These are phyloP conservation scores for Microcebus griseorufus DNA, from an alignment of 2,113 vertebrate species.

Conservation along the genomic window DNA sequence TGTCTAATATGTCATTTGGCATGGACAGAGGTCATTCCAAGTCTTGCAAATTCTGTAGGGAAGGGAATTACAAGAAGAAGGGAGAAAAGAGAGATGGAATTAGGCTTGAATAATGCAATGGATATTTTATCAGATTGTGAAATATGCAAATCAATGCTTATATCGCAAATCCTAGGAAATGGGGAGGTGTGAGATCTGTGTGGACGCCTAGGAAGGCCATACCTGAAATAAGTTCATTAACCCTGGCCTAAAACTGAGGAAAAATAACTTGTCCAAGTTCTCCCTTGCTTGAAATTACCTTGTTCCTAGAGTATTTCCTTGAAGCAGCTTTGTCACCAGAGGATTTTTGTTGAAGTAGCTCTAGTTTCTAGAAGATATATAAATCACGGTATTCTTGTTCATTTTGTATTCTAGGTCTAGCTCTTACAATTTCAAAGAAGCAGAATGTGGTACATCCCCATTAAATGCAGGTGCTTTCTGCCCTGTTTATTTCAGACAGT, in stretches of 20 bases:
- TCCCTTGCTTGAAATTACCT: not conserved
- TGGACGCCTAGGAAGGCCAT: not conserved
- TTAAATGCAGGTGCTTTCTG: constrained; percentile 70
- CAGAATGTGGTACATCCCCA: constrained; percentile 21
- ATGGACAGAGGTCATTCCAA: not conserved
- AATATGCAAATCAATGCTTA: not conserved
- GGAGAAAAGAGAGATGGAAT: not conserved
- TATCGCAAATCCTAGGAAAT: not conserved
- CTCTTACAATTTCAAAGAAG: constrained; percentile 54
- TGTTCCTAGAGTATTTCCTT: constrained; percentile 41
- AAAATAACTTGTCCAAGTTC: constrained; percentile 1
- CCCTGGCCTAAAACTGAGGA: not conserved
- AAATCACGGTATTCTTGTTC: constrained; percentile 48
- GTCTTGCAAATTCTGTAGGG: not conserved
- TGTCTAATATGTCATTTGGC: not conserved
- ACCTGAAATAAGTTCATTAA: not conserved
- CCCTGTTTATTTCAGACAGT: constrained; percentile 66
- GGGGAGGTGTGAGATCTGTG: not conserved
- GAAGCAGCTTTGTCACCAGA: constrained; percentile 26
- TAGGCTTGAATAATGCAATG: not conserved
- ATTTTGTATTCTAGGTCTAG: constrained; percentile 48
- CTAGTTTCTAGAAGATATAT: constrained; percentile 39
- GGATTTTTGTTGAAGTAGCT: constrained; percentile 47
- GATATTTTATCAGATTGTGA: not conserved
- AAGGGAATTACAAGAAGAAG: not conserved